Percentiles rank a stretch among this genome's conserved stretches.
Conservation (phyloP, 1,140 invertebrate species). For the Lordiphosa stackelbergi region DNA sequence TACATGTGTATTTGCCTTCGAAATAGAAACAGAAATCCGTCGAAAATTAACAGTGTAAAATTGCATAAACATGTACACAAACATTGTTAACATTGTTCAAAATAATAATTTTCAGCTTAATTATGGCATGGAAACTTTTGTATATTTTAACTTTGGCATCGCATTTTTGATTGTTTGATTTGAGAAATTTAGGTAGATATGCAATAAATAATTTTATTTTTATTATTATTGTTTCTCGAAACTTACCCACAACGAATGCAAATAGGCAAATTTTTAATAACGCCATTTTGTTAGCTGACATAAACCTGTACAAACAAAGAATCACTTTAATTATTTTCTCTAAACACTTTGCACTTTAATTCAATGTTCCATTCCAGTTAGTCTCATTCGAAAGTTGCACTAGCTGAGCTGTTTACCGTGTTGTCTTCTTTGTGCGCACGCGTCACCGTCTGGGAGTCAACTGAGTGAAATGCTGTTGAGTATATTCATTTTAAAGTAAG, state of each 20-base stretch:
- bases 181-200: constrained; percentile 16
- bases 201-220: constrained; percentile 11
- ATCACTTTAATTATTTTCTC: constrained; percentile 7
- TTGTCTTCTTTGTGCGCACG: constrained; percentile 39
- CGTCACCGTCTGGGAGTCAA: constrained; percentile 43
- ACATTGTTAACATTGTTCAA: constrained; percentile 6
- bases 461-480: constrained; percentile 19
- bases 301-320: constrained; percentile 51
- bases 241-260: constrained; percentile 68
- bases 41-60: not conserved
- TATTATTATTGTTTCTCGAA: constrained; percentile 1
- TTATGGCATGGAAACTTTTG: constrained; percentile 10
- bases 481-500: constrained; percentile 32
- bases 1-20: too few species aligned
- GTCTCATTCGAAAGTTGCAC: constrained; percentile 2
- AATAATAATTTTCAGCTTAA: constrained; percentile 6
- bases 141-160: constrained; percentile 3
- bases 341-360: constrained; percentile 25
- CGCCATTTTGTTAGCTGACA: constrained; percentile 58
- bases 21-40: too few species aligned
- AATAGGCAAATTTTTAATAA: constrained; percentile 72
- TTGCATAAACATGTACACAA: constrained; percentile 4
- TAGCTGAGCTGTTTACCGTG: constrained; percentile 31
- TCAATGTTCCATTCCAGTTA: constrained; percentile 15
- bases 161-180: constrained; percentile 21